A percentile compares a stretch with the other conserved stretches of the same genome.
Conservation (phyloP, 2,797 vertebrate genomes). For the Myotis planiceps region DNA sequence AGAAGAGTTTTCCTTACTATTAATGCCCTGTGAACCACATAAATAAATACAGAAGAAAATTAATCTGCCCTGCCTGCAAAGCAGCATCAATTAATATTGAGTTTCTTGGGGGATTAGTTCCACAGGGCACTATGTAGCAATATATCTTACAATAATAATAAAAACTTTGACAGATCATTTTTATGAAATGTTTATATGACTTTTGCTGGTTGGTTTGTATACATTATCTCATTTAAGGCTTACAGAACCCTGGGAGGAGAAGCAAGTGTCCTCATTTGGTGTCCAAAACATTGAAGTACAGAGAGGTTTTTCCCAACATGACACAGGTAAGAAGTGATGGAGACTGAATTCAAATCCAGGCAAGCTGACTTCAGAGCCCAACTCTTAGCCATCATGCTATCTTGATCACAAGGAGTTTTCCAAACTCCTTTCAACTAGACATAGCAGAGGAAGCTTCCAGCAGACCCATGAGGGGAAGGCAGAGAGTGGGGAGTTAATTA, state of each 20-base stretch:
- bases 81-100: slow-evolving; percentile 47
- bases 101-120: not conserved
- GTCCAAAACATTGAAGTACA: not conserved
- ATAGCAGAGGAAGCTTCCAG: not conserved
- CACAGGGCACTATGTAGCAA: not conserved
- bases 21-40: slow-evolving; percentile 46
- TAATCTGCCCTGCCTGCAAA: not conserved
- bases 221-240: not conserved
- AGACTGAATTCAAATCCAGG: not conserved
- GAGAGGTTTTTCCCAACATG: not conserved
- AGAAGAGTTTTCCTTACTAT: slow-evolving; percentile 34
- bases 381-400: not conserved
- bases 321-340: not conserved
- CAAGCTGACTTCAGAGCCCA: not conserved
- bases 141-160: not conserved
- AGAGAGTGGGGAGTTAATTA: not conserved
- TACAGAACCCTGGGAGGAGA: not conserved
- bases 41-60: slow-evolving; percentile 67
- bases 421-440: not conserved
- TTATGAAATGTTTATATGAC: not conserved
- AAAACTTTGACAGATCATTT: not conserved
- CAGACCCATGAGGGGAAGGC: not conserved
- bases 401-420: not conserved
- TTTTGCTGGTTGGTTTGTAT: not conserved
- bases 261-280: not conserved